phyloP scores from a whole-genome alignment of 2,113 vertebrate species.

The Macroglossus sobrinus region DNA sequence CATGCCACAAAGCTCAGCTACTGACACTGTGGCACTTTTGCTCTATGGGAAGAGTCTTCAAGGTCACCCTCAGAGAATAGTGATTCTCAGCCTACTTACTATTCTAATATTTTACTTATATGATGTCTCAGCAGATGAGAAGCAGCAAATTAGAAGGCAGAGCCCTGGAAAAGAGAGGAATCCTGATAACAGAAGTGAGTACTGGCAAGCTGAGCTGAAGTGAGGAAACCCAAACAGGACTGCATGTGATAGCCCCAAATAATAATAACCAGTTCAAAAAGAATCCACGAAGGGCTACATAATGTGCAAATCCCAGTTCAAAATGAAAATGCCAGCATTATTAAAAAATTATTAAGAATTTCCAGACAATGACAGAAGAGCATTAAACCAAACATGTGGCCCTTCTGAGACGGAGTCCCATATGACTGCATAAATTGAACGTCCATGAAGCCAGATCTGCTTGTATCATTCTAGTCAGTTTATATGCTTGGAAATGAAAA shows the following conservation, averaged over 20 bases:
- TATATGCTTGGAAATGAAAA: not conserved
- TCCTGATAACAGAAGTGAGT: not conserved
- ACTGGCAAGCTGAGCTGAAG: not conserved
- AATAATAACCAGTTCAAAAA: not conserved
- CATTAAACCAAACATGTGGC: not conserved
- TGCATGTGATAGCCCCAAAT: no score
- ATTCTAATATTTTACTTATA: constrained; percentile 28
- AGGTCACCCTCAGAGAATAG: constrained; percentile 21
- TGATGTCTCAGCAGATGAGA: not conserved
- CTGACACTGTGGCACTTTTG: rapidly evolving
- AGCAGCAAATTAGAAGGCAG: not conserved
- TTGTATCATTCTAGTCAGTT: not conserved
- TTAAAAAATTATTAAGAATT: not conserved
- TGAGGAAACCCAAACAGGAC: not conserved
- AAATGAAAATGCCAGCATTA: not conserved
- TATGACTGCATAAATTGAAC: rapidly evolving
- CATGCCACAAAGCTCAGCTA: not conserved
- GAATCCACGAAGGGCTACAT: not conserved
- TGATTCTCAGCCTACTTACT: constrained; percentile 25
- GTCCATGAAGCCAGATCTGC: not conserved
- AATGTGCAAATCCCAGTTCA: not conserved
- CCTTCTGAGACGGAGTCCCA: not conserved
- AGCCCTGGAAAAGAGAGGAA: not conserved
- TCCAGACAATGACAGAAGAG: not conserved
- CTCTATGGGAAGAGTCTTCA: not conserved